A percentile compares a stretch with the other conserved stretches of the same genome.
Evolutionary conservation across 2,113 vertebrate species (phyloP).

Genomic region (Setophaga coronata): DNA sequence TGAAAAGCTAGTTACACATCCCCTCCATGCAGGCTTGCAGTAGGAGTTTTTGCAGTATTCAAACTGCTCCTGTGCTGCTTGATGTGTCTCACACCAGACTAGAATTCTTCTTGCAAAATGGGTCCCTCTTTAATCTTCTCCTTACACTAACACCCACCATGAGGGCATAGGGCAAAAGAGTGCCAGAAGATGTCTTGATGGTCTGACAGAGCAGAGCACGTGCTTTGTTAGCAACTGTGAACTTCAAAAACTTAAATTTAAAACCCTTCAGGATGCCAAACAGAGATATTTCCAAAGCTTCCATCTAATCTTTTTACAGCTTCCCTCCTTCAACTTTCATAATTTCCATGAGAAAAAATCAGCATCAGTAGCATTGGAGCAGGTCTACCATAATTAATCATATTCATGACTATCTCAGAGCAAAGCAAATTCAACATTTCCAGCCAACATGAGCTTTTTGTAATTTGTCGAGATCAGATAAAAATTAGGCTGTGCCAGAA

Average conservation of each 20-base stretch:
- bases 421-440: not conserved
- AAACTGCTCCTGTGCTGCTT: not conserved
- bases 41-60: not conserved
- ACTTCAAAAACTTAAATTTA: not conserved
- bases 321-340: not conserved
- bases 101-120: not conserved
- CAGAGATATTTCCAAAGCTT: not conserved
- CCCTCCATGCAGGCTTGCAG: not conserved
- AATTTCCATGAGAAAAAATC: not conserved
- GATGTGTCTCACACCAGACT: not conserved
- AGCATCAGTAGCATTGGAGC: not conserved
- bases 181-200: fast-evolving
- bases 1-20: not conserved
- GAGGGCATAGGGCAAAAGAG: fast-evolving
- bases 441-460: not conserved
- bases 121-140: not conserved
- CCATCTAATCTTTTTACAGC: not conserved
- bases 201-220: not conserved
- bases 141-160: fast-evolving
- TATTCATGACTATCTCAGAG: not conserved
- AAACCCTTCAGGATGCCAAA: not conserved
- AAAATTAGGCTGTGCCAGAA: not conserved
- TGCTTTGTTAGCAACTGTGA: not conserved
- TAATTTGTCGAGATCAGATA: not conserved
- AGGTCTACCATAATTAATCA: constrained; percentile 6